These are phyloP conservation scores for Rhagoletis pomonella DNA, from an alignment of 1,140 invertebrate species.

Conservation along the genomic window DNA sequence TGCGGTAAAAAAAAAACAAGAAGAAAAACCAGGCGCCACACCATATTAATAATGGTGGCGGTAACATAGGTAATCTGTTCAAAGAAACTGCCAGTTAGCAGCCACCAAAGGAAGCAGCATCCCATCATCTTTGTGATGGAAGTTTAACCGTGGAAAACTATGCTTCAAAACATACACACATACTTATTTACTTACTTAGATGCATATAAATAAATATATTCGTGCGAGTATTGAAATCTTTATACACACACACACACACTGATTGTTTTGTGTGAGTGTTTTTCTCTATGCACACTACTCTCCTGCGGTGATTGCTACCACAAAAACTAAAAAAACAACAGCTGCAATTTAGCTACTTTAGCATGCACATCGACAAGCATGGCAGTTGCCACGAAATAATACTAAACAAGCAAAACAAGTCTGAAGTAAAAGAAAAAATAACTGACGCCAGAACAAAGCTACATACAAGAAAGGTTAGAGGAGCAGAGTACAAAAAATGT, in stretches of 20 bases:
- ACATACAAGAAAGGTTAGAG: background rate
- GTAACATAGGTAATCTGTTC: conserved; percentile 49
- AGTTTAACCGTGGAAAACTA: background rate
- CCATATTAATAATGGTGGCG: conserved; percentile 30
- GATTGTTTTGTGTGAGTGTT: background rate
- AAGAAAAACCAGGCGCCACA: background rate
- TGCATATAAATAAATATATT: background rate
- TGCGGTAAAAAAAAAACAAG: background rate
- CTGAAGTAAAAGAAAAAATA: background rate
- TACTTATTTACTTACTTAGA: background rate
- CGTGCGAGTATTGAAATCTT: conserved; percentile 12
- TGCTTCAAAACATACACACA: background rate
- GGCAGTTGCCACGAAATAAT: background rate
- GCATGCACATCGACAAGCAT: background rate
- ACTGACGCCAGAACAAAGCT: background rate
- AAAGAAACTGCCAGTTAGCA: conserved; percentile 15
- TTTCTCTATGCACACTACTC: background rate
- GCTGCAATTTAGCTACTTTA: conserved; percentile 26
- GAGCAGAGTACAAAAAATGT: background rate
- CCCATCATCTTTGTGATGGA: background rate
- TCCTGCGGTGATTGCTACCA: background rate
- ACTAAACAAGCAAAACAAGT: conserved; percentile 6
- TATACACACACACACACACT: conserved; percentile 1
- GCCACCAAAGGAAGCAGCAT: background rate
- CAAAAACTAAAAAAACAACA: conserved; percentile 30